These are phyloP conservation scores for Temnothorax unifasciatus DNA, from an alignment of 2,888 invertebrate genomes.

Conservation along the genomic window DNA sequence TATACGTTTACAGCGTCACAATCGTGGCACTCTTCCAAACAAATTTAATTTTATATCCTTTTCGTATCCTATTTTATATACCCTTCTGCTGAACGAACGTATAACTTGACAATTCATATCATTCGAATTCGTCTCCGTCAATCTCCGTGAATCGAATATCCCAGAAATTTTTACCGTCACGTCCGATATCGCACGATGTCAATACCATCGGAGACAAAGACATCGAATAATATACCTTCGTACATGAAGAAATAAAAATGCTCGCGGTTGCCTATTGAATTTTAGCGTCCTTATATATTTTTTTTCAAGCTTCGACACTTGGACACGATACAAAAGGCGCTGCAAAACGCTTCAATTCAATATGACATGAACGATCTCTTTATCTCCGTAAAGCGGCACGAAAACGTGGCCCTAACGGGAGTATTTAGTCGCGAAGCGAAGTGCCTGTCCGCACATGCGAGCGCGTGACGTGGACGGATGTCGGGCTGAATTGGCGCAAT, in stretches of 20 bases:
- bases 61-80: not conserved
- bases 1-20: not conserved
- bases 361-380: slow-evolving; percentile 43
- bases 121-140: not conserved
- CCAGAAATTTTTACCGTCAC: not conserved
- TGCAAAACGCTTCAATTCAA: not conserved
- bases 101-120: not conserved
- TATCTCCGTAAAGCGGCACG: slow-evolving; percentile 28
- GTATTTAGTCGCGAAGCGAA: slow-evolving; percentile 71
- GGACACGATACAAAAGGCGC: not conserved
- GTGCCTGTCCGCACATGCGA: slow-evolving; percentile 73
- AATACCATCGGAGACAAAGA: not conserved
- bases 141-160: not conserved
- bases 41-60: not conserved
- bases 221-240: not conserved
- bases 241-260: not conserved
- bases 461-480: slow-evolving; percentile 78
- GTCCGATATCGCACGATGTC: not conserved
- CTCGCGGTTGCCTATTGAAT: not conserved
- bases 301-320: not conserved
- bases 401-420: slow-evolving; percentile 55
- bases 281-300: not conserved
- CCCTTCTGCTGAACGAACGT: not conserved
- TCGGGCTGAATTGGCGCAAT: slow-evolving; percentile 79
- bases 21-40: not conserved